Evolutionary conservation across 2,888 invertebrate species (phyloP).

Genomic region (Melikaiella ostensackeni): DNA sequence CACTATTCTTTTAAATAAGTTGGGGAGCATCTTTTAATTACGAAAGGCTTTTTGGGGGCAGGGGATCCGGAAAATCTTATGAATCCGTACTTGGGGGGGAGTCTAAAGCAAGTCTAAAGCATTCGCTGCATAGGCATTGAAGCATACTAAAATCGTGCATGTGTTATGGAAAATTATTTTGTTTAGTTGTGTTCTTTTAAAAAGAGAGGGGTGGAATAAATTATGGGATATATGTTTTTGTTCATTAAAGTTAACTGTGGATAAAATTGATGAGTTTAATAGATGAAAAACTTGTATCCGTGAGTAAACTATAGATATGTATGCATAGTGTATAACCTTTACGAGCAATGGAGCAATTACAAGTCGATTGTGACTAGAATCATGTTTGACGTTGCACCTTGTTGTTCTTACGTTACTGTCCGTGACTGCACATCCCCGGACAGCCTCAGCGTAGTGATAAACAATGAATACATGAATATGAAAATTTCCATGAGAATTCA

Average conservation of each 20-base stretch:
- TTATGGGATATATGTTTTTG: background rate
- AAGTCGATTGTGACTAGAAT: constrained; percentile 52
- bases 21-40: too few species aligned
- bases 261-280: background rate
- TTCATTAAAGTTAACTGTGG: background rate
- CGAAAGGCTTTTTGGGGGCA: too few species aligned
- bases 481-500: constrained; percentile 66
- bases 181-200: background rate
- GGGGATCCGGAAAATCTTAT: too few species aligned
- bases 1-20: background rate
- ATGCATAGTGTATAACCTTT: background rate
- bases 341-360: constrained; percentile 62
- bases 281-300: background rate
- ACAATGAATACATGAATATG: constrained; percentile 72
- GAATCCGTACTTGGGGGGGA: too few species aligned
- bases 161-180: background rate
- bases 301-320: constrained; percentile 46
- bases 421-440: constrained; percentile 49
- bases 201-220: background rate
- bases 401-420: constrained; percentile 61
- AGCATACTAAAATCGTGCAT: too few species aligned
- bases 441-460: constrained; percentile 60
- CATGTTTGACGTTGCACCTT: constrained; percentile 48
- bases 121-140: too few species aligned
- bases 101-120: too few species aligned